Base-by-base conservation (phyloP, 2,113 vertebrate species). In the Lophura nycthemera region DNA sequence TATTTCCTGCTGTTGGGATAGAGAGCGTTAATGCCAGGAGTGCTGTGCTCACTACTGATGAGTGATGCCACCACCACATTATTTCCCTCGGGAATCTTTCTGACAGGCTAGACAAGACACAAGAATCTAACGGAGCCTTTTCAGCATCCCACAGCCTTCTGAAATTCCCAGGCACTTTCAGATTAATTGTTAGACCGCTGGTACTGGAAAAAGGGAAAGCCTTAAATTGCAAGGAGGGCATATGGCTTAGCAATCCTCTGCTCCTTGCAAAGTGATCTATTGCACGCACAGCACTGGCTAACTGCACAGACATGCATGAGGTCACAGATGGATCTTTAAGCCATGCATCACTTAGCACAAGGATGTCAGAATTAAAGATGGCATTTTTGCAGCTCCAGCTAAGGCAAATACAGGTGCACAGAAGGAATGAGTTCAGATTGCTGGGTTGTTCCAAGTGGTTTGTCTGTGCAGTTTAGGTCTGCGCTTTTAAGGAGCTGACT, bases 261-360 rank as follows among this genome's bases (percentile, higher is more conserved):
- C 7, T 18, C 54, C 64, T 34, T 7, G 17, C 24, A 34, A 52
- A 61, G 52, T 0, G 9, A 71, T 36, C 20, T 25, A 2, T 9
- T 12, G 66, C 47, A 8, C 3, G 21, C 57, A 65, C 61, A 83
- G 36, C n/a, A 36, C 60, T 0, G 0, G 18, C 25, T 50, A 60
- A 13, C 22, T 15, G 48, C 20, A 10, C 0, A 8, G 60, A 29
- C 34, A 13, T 0, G 52, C 14, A 8, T 0, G 5, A 83, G 36
- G 47, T 14, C 80, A 43, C 65, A 32, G 54, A 11, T 16, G 12
- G 64, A 48, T 16, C 4, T 83, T 89, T 47, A 74, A 90, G 73
- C 20, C 76, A 69, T 0, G 18, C 80, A 52, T 29, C 65, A 13
- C 57, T 72, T 65, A 40, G 69, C 30, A 22, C 10, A 17, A 61